Evolutionary conservation across 1,140 invertebrate species (phyloP), one percentile per base, ranked within the genome.

Genomic region (Drosophila seguyi): DNA sequence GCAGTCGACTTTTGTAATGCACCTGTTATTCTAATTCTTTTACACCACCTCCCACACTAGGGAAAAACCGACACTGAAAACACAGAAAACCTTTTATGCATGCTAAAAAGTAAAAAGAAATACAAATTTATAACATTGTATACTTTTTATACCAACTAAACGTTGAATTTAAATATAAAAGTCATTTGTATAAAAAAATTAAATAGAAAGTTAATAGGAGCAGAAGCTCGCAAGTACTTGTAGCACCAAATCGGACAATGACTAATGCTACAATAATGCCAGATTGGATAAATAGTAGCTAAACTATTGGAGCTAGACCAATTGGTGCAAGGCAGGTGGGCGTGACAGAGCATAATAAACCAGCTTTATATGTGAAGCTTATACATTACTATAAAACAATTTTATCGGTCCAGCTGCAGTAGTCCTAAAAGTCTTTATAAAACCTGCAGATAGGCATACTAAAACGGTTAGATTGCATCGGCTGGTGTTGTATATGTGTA

Each of bases 291-390:
- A 14, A 25, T 34, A 34, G 50, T 52, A 34, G 29, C 50, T 31
- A 5, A 52, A 20, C n/a, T 14, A 27, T 16, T 36, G 7, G 2
- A 53, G 18, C 7, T 34, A 10, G 4, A 36, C 13, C 13, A 14
- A 53, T 53, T 20, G 20, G 31, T 14, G 50, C 50, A 22, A 53
- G 20, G 20, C 50, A 53, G 31, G 50, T 53, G 50, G 50, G 31
- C 50, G 18, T 50, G 48, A 31, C 27, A 18, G 29, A 6, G 10
- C 11, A 13, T 31, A 31, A 50, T 14, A 52, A 52, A 34, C 50
- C 29, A 52, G 18, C n/a, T 52, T 14, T 34, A 10, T 34, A 14
- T 14, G 48, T 18, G 10, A 0, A 18, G n/a, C 10, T 50, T 6
- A 6, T 29, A 29, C 16, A 11, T n/a, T n/a, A 6, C 16, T 27